Evolutionary conservation across 2,113 vertebrate species (phyloP).

Genomic region (Megaptera novaeangliae): DNA sequence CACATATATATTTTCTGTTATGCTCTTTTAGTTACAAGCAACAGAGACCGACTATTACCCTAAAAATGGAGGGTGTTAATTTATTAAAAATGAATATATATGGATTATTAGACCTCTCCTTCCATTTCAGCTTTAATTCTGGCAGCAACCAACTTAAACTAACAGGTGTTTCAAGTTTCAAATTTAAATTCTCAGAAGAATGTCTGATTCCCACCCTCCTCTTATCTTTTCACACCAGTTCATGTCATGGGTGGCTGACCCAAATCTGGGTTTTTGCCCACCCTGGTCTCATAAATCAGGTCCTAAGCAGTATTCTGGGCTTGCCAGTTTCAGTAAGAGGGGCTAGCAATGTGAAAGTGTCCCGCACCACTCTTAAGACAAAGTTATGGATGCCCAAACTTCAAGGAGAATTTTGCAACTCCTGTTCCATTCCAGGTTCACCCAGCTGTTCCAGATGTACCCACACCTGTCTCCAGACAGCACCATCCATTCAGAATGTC

Average conservation of each 20-base stretch:
- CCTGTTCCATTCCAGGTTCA: neutral
- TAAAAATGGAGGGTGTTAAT: neutral
- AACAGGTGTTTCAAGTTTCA: neutral
- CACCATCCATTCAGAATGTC: neutral
- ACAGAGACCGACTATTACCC: neutral
- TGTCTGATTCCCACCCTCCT: neutral
- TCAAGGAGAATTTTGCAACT: neutral
- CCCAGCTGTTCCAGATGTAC: neutral
- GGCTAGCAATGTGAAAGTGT: neutral
- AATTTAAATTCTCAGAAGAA: neutral
- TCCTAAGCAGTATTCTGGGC: neutral
- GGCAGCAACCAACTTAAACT: neutral
- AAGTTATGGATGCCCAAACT: neutral
- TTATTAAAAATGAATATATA: neutral
- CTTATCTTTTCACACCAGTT: neutral
- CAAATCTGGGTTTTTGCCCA: neutral
- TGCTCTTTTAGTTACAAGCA: neutral
- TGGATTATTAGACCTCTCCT: neutral
- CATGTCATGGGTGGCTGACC: neutral
- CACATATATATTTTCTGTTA: neutral
- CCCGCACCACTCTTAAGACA: neutral
- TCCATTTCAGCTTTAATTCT: neutral
- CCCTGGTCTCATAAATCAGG: neutral
- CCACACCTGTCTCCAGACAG: neutral
- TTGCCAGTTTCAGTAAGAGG: neutral